Evolutionary conservation across 1,140 invertebrate genomes (phyloP), one percentile per base, ranked within the genome.

Genomic region (Lasioglossum baleicum): DNA sequence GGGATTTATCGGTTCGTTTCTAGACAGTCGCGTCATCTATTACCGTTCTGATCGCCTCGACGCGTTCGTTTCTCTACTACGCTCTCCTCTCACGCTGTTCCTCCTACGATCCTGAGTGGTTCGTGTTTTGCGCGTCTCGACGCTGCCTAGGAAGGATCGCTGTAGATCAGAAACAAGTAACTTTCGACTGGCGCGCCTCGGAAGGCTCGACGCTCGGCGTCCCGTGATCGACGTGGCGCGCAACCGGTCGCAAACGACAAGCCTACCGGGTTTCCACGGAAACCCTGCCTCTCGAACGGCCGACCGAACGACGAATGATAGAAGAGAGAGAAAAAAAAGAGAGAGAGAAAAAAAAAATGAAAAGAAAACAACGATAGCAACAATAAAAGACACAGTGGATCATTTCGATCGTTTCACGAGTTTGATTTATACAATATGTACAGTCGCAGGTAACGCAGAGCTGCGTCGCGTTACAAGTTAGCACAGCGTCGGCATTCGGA

Each of bases 71-170:
- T 63, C 74, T 51, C n/a, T n/a, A n/a, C n/a, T n/a, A n/a, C n/a
- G n/a, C n/a, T n/a, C n/a, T n/a, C n/a, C n/a, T n/a, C n/a, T n/a
- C n/a, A 56, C 53, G 53, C 74, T 77, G 20, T 42, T 64, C 44
- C 60, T 56, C 40, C 66, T 61, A 75, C 48, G 40, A 81, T 72
- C 51, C 68, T 76, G 70, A 17, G 44, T 8, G n/a, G 65, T 80
- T 53, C 56, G n/a, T n/a, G 31, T 53, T 67, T 76, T 71, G 61
- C 61, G 35, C 26, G 71, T 65, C 61, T 61, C 72, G 79, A 84
- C 79, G 70, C 83, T 85, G 64, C 73, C 79, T 84, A 84, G 83
- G 83, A 85, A 85, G 83, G 75, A 84, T 84, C 83, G 80, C 76
- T 60, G 51, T 64, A 60, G 77, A 84, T 64, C 68, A 68, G 80